A percentile compares a stretch with the other conserved stretches of the same genome.
phyloP scores from a whole-genome alignment of 2,797 vertebrate genomes.

The Apodemus agrarius region DNA sequence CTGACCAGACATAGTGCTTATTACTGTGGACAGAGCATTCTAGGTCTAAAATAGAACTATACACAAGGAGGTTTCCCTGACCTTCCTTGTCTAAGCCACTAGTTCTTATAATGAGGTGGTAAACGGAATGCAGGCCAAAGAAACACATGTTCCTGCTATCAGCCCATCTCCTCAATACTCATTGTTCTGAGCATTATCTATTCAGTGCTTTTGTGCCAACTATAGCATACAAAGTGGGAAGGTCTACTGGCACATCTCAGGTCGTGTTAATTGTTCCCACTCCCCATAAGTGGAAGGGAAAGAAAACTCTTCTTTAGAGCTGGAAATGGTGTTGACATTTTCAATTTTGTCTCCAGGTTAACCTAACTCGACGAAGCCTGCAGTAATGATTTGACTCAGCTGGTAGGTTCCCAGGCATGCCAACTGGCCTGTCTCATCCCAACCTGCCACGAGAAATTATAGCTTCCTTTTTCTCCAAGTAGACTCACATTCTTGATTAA shows the following conservation, averaged over 20 bases:
- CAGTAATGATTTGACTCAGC: constrained; percentile 62
- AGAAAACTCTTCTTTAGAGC: constrained; percentile 13
- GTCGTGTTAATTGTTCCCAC: constrained; percentile 12
- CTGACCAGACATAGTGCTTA: constrained; percentile 62
- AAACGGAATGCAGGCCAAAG: constrained; percentile 52
- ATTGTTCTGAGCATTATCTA: background rate
- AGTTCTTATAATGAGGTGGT: background rate
- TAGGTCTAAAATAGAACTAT: background rate
- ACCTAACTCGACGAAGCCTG: background rate
- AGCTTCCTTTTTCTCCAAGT: constrained; percentile 50
- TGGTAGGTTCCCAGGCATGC: background rate
- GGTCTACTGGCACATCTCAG: background rate
- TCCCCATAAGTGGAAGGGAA: background rate
- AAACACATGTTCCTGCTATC: background rate
- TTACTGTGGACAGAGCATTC: background rate
- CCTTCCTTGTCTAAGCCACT: background rate
- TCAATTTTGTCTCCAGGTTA: constrained; percentile 50
- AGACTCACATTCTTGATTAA: constrained; percentile 52
- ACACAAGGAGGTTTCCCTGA: background rate
- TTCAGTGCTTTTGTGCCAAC: background rate
- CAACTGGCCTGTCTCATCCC: constrained; percentile 52
- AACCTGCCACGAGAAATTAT: constrained; percentile 45
- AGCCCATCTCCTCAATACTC: background rate
- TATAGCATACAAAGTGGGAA: constrained; percentile 5
- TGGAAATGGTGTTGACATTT: constrained; percentile 45